Evolutionary conservation across 2,113 vertebrate genomes (phyloP).

Genomic region (Cryptomyrus ogoouensis): DNA sequence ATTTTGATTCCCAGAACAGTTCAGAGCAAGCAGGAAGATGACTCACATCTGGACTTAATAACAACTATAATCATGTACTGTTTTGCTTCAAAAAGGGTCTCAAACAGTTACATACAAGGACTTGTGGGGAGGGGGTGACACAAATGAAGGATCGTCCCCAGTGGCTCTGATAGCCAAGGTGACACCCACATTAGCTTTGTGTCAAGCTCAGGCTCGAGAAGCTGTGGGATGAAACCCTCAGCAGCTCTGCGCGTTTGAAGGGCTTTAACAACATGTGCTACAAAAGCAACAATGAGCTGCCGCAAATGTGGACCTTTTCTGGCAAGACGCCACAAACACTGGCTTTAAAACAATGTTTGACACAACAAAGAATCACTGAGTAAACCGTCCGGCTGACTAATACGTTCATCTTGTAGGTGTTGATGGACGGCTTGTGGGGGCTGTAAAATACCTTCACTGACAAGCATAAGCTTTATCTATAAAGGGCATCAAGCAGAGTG

Average conservation of each 20-base stretch:
- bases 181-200: background rate
- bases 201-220: background rate
- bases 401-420: slow-evolving; percentile 10
- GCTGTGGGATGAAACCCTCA: background rate
- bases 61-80: background rate
- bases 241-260: background rate
- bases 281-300: background rate
- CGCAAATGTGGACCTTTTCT: background rate
- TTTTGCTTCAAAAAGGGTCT: background rate
- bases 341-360: background rate
- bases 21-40: background rate
- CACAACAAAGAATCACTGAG: slow-evolving; percentile 10
- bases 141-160: background rate
- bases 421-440: slow-evolving; percentile 6
- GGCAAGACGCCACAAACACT: background rate
- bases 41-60: background rate
- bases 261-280: background rate
- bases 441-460: slow-evolving; percentile 4
- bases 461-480: background rate
- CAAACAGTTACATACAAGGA: background rate
- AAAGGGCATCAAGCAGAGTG: background rate
- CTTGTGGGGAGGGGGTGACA: background rate
- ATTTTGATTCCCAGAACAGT: background rate
- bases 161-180: background rate
- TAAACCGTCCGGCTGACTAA: background rate